Evolutionary conservation across 2,888 invertebrate genomes (phyloP), one percentile per base, ranked within the genome.

Genomic region (Lochmaea capreae): DNA sequence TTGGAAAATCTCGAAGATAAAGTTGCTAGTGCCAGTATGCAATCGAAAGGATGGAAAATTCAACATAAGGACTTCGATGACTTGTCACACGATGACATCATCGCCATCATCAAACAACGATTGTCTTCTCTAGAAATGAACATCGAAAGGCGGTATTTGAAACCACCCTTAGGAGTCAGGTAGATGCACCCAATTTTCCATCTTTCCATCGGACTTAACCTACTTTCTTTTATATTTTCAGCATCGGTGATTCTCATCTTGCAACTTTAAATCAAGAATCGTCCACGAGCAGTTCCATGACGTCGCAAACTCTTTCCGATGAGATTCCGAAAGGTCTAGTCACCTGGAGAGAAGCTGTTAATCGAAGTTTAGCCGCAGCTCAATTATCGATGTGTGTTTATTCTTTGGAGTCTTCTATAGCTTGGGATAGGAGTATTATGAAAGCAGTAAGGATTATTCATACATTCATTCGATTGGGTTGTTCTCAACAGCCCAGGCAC

Each of bases 381-480:
- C 98, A 98, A 85, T 89, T 98, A 33, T 95, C 96, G 26, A 93
- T 97, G 93, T 93, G 95, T 81, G 90, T 97, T 73, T 94, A 96
- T 83, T 94, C 96, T 82, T 89, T 99, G 79, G 97, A 98, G 86
- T 93, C 94, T 2, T 95, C 94, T 85, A 96, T 99, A 82, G 97
- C 98, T 54, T 99, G 99, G 99, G 98, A 99, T 89, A 97, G 98
- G 89, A 97, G 97, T 89, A 96, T 98, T 85, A 98, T 99, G 98
- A 97, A 98, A 91, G 98, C 98, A n/a, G n/a, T n/a, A n/a, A n/a
- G n/a, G n/a, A n/a, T n/a, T n/a, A n/a, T n/a, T n/a, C n/a, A n/a
- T n/a, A n/a, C n/a, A n/a, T n/a, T n/a, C n/a, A n/a, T n/a, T n/a
- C n/a, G n/a, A n/a, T n/a, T n/a, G n/a, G n/a, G n/a, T n/a, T n/a